Percentiles rank a stretch among this genome's conserved stretches.
phyloP scores from a whole-genome alignment of 2,888 invertebrate species.

The Drosophila differens region DNA sequence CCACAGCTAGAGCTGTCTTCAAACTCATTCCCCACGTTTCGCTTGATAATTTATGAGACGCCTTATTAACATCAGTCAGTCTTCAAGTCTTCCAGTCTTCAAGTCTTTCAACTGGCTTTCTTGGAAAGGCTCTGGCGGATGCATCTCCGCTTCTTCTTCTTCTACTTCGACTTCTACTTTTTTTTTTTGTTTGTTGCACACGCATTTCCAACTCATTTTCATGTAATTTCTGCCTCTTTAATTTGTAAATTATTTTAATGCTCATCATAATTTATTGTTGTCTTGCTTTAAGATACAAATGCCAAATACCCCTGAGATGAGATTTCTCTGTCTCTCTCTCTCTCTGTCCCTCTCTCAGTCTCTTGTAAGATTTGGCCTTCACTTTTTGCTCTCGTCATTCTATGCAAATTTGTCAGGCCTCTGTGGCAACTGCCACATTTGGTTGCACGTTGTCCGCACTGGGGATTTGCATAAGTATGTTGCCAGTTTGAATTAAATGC shows the following conservation, averaged over 20 bases:
- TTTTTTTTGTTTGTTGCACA: background rate
- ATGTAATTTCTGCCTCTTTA: constrained; percentile 76
- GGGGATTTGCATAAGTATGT: constrained; percentile 80
- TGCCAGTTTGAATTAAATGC: constrained; percentile 76
- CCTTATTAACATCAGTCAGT: constrained; percentile 81
- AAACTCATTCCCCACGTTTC: constrained; percentile 48
- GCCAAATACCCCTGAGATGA: background rate
- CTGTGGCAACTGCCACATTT: constrained; percentile 61
- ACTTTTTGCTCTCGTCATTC: constrained; percentile 53
- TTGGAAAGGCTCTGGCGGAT: constrained; percentile 70
- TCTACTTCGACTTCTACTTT: constrained; percentile 24
- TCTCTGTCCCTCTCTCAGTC: background rate
- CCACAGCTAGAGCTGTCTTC: background rate
- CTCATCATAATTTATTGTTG: constrained; percentile 70
- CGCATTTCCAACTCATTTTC: constrained; percentile 63
- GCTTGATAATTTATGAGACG: constrained; percentile 82
- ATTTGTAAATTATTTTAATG: constrained; percentile 83
- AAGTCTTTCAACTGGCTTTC: constrained; percentile 59
- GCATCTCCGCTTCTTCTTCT: constrained; percentile 54
- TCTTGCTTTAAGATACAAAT: constrained; percentile 5
- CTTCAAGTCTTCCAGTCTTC: constrained; percentile 54
- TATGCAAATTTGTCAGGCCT: constrained; percentile 62
- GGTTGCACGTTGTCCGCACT: constrained; percentile 36
- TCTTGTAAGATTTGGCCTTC: background rate
- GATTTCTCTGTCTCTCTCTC: background rate